Evolutionary conservation across 1,140 invertebrate species (phyloP).

Genomic region (Nomia melanderi): DNA sequence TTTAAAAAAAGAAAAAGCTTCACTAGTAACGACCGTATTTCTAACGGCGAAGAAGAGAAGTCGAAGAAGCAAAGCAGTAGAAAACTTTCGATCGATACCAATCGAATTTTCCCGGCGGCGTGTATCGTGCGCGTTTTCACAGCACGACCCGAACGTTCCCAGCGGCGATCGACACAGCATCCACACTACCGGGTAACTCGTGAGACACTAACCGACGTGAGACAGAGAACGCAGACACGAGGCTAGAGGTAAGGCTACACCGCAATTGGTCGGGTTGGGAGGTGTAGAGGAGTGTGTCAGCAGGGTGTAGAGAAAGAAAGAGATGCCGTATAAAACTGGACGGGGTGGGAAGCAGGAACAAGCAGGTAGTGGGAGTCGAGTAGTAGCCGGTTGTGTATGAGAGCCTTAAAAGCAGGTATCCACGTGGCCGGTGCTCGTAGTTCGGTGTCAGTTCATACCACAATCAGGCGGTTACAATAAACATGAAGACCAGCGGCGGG

Average conservation of each 20-base stretch:
- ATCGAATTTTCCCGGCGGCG: too few species aligned
- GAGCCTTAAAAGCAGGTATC: slow-evolving; percentile 59
- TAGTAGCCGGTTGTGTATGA: slow-evolving; percentile 40
- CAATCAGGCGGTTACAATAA: slow-evolving; percentile 3
- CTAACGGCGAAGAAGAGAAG: too few species aligned
- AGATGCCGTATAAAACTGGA: slow-evolving; percentile 41
- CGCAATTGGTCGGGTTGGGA: slow-evolving; percentile 63
- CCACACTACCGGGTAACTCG: slow-evolving; percentile 69
- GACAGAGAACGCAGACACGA: slow-evolving; percentile 62
- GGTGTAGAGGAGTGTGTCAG: slow-evolving; percentile 44
- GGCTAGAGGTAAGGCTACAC: slow-evolving; percentile 68
- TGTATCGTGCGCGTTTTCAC: background rate
- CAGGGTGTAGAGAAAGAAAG: slow-evolving; percentile 36
- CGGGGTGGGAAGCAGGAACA: slow-evolving; percentile 40
- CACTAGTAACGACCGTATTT: too few species aligned
- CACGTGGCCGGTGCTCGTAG: slow-evolving; percentile 51
- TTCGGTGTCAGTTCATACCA: slow-evolving; percentile 30
- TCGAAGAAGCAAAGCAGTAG: too few species aligned
- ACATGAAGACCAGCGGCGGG: background rate
- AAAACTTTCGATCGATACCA: too few species aligned
- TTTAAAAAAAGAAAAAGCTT: too few species aligned
- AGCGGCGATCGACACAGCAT: slow-evolving; percentile 57
- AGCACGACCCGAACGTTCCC: background rate
- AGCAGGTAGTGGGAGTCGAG: slow-evolving; percentile 59
- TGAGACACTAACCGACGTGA: slow-evolving; percentile 70